A percentile compares a stretch with the other conserved stretches of the same genome.
Evolutionary conservation across 2,797 vertebrate genomes (phyloP).

Genomic region (Neoniphon sammara): DNA sequence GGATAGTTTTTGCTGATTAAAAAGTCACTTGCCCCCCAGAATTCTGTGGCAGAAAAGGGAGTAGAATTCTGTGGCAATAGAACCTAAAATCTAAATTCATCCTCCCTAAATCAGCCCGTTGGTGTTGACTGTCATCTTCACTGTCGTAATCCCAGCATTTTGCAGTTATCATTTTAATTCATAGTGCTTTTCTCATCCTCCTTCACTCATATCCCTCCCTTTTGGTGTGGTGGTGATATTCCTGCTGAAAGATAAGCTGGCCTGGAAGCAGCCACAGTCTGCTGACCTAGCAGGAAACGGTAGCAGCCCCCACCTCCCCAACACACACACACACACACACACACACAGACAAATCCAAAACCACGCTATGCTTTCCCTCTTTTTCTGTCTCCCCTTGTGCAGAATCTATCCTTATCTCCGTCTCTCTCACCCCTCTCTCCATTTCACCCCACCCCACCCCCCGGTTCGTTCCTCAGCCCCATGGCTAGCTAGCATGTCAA

Average conservation of each 20-base stretch:
- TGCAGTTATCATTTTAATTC: conserved; percentile 32
- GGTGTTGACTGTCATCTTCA: background rate
- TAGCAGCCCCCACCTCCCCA: conserved; percentile 27
- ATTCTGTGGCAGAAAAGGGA: too few species aligned
- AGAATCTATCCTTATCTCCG: conserved; percentile 37
- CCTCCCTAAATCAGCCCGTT: background rate
- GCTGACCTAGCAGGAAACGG: conserved; percentile 72
- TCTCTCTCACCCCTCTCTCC: conserved; percentile 50
- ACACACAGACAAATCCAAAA: background rate
- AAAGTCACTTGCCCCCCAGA: too few species aligned
- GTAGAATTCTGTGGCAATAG: background rate
- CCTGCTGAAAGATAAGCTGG: conserved; percentile 71
- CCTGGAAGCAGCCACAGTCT: conserved; percentile 65
- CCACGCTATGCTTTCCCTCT: conserved; percentile 17
- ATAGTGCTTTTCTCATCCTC: conserved; percentile 14
- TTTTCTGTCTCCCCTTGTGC: conserved; percentile 17
- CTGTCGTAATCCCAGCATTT: conserved; percentile 18
- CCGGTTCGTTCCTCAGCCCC: conserved; percentile 15
- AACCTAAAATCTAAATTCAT: background rate
- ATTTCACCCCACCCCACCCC: conserved; percentile 30
- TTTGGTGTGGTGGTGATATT: conserved; percentile 62
- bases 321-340: background rate
- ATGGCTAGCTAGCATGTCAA: conserved; percentile 59
- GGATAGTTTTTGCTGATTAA: too few species aligned
- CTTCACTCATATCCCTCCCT: conserved; percentile 36